phyloP scores from a whole-genome alignment of 2,113 vertebrate species.

The Zosterops japonicus region DNA sequence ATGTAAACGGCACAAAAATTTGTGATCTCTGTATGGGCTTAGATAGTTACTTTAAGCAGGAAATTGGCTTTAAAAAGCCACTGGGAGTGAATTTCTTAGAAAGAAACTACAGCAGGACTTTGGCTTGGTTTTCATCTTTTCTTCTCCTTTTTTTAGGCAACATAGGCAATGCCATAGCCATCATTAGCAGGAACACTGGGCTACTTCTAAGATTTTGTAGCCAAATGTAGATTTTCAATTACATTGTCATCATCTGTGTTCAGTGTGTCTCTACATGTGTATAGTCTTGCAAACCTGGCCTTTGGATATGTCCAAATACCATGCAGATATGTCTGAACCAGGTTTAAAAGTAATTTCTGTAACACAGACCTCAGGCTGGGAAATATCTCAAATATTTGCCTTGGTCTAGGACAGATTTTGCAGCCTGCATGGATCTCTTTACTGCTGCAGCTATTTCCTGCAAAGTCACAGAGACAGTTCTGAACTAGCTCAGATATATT shows the following conservation, averaged over 20 bases:
- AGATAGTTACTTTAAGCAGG: not conserved
- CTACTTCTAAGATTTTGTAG: not conserved
- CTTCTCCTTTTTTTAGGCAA: not conserved
- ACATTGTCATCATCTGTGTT: not conserved
- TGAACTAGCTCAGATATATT: not conserved
- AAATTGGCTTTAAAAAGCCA: not conserved
- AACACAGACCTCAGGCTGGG: not conserved
- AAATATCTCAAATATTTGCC: not conserved
- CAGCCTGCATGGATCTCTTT: not conserved
- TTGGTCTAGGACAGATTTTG: not conserved
- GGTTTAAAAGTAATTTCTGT: not conserved
- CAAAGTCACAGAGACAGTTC: not conserved
- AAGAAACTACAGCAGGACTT: not conserved
- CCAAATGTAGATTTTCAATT: not conserved
- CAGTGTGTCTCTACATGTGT: not conserved
- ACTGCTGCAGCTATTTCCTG: not conserved
- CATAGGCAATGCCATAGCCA: not conserved
- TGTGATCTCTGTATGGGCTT: not conserved
- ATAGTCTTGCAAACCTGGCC: not conserved
- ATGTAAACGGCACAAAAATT: not conserved
- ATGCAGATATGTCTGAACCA: not conserved
- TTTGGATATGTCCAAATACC: not conserved
- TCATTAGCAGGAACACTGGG: not conserved
- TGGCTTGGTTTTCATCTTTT: not conserved
- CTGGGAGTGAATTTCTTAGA: not conserved